phyloP scores from a whole-genome alignment of 2,797 vertebrate genomes.

The Falco berigora region DNA sequence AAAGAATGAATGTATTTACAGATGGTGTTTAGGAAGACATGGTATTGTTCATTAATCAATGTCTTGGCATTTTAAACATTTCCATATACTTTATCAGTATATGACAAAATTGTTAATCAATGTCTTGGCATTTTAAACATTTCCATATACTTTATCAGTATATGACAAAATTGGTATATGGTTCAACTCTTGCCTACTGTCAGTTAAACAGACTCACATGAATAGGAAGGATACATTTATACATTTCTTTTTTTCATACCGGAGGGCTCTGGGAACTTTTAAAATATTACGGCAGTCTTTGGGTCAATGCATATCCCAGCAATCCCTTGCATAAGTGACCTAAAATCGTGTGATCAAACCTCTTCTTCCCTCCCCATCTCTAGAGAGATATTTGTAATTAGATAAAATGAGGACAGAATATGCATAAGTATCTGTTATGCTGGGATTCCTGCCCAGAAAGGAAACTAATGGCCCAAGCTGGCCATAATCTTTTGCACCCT shows the following conservation, averaged over 20 bases:
- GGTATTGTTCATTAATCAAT: neutral
- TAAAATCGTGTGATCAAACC: constrained; percentile 69
- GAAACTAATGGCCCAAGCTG: constrained; percentile 60
- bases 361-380: constrained; percentile 58
- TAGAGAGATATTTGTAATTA: constrained; percentile 72
- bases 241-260: neutral
- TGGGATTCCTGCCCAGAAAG: constrained; percentile 74
- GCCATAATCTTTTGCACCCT: constrained; percentile 56
- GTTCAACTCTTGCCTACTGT: neutral
- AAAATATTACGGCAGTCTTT: constrained; percentile 6
- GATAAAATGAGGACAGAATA: constrained; percentile 76
- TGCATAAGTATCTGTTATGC: constrained; percentile 73
- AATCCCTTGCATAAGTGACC: constrained; percentile 64
- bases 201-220: neutral
- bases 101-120: neutral
- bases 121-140: neutral
- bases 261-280: constrained; percentile 38
- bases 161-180: neutral
- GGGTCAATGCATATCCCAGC: constrained; percentile 52
- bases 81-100: neutral
- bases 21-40: neutral
- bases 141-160: neutral
- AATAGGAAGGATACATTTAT: neutral
- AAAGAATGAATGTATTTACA: neutral
- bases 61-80: constrained; percentile 1